phyloP scores from a whole-genome alignment of 2,113 vertebrate species.

The Dromas ardeola region DNA sequence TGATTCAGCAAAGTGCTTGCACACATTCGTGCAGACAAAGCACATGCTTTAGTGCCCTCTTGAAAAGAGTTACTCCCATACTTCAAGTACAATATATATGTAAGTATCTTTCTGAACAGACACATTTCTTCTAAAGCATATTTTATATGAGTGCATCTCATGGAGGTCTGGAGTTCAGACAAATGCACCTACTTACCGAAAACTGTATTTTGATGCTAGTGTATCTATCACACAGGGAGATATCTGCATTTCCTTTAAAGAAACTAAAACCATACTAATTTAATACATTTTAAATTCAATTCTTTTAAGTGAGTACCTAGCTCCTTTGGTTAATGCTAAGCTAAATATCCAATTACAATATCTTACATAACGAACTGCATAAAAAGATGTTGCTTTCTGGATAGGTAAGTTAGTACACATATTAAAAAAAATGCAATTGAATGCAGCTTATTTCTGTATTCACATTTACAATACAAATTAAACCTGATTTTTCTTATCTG shows the following conservation, averaged over 20 bases:
- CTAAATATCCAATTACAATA: background rate
- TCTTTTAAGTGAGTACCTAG: background rate
- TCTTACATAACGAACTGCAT: background rate
- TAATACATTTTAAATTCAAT: background rate
- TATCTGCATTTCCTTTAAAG: background rate
- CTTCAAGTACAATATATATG: background rate
- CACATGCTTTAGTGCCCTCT: background rate
- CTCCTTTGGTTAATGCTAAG: background rate
- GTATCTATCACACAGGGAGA: background rate
- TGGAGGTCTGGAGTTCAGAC: background rate
- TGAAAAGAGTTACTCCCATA: background rate
- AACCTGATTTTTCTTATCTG: background rate
- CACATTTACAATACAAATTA: background rate
- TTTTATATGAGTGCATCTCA: background rate
- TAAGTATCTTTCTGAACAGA: background rate
- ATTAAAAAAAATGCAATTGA: background rate
- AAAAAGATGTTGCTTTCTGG: background rate
- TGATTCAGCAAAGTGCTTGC: background rate
- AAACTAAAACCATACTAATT: background rate
- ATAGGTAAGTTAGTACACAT: background rate
- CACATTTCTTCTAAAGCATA: background rate
- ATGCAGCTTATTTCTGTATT: background rate
- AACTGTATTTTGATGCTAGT: background rate
- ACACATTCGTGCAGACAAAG: background rate
- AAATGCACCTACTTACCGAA: background rate